Percentiles rank a stretch among this genome's conserved stretches.
phyloP scores from a whole-genome alignment of 2,113 vertebrate species.

The Crocuta crocuta region DNA sequence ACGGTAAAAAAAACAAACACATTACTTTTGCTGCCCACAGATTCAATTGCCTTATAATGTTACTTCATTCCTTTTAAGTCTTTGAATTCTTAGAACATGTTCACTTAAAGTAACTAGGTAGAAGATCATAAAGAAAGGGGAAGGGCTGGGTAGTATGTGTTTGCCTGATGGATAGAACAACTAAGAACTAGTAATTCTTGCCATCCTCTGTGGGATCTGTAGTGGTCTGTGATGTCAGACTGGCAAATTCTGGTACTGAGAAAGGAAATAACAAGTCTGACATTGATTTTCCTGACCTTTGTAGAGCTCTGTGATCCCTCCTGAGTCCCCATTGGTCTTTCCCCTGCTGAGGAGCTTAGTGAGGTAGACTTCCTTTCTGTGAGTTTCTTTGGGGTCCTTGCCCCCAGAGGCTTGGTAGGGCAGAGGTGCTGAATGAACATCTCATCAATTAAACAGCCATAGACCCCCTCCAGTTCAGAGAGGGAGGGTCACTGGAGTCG shows the following conservation, averaged over 20 bases:
- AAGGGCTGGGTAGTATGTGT: neutral
- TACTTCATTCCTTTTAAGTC: conserved; percentile 5
- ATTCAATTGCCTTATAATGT: neutral
- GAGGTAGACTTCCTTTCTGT: neutral
- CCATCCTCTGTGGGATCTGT: neutral
- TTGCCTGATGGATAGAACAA: neutral
- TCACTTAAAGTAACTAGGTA: neutral
- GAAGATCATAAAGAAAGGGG: neutral
- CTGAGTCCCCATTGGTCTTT: neutral
- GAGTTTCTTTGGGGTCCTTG: neutral
- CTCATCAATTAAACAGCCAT: neutral
- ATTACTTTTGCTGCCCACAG: neutral
- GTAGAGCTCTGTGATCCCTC: neutral
- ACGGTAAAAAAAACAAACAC: neutral
- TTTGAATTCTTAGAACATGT: neutral
- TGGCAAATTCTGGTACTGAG: neutral
- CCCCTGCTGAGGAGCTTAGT: neutral
- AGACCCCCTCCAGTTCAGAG: neutral
- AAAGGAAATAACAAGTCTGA: conserved; percentile 55
- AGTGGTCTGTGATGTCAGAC: neutral
- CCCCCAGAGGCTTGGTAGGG: neutral
- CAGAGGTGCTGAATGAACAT: neutral
- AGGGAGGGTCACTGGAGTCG: neutral
- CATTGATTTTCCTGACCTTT: neutral
- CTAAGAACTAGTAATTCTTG: conserved; percentile 14